phyloP scores from a whole-genome alignment of 2,888 invertebrate genomes.

The Hololepta plana region DNA sequence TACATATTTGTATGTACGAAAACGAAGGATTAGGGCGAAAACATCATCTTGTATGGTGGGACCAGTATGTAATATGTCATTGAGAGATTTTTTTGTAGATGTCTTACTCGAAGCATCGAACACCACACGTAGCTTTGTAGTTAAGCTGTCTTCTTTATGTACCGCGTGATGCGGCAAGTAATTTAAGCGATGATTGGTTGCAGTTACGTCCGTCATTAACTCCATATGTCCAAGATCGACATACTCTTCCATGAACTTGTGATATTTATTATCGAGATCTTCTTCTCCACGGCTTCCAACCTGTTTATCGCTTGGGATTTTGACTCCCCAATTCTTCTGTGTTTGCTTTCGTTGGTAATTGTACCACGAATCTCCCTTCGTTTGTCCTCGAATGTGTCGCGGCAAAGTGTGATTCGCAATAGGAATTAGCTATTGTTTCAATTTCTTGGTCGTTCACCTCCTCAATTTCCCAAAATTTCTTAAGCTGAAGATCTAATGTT shows the following conservation, averaged over 20 bases:
- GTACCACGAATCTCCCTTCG: constrained; percentile 8
- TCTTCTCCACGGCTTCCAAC: constrained; percentile 8
- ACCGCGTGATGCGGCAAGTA: constrained; percentile 9
- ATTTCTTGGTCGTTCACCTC: constrained; percentile 1
- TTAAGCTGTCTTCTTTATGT: constrained; percentile 7
- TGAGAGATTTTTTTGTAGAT: constrained; percentile 6
- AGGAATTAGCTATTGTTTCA: too few species aligned
- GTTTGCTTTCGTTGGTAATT: constrained; percentile 7
- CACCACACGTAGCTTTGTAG: constrained; percentile 8
- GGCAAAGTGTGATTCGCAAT: constrained; percentile 4
- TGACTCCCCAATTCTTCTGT: constrained; percentile 7
- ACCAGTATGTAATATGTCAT: constrained; percentile 8
- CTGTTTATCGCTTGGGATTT: constrained; percentile 4
- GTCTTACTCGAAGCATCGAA: constrained; percentile 8
- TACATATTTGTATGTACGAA: too few species aligned
- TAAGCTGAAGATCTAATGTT: too few species aligned
- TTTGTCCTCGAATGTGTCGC: constrained; percentile 2
- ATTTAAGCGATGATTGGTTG: too few species aligned
- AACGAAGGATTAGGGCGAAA: too few species aligned
- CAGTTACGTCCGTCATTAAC: constrained; percentile 3
- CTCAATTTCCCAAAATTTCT: constrained; percentile 3
- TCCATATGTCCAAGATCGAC: constrained; percentile 6
- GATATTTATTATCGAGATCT: constrained; percentile 4
- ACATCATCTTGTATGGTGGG: too few species aligned
- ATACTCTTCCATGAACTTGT: constrained; percentile 7